Conservation (phyloP, 2,113 vertebrate genomes). For the Neogobius melanostomus region DNA sequence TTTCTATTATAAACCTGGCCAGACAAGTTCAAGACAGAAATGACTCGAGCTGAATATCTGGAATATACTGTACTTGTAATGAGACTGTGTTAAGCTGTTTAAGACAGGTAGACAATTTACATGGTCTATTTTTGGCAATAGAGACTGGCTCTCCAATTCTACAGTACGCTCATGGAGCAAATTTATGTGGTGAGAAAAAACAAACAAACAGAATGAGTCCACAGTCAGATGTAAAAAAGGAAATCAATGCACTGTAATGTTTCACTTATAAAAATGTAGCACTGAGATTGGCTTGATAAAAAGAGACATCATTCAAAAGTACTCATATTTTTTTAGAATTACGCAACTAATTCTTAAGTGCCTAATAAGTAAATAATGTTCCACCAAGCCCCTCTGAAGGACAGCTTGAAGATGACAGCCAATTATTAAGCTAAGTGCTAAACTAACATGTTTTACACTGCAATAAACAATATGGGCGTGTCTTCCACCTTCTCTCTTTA, state of each 20-base stretch:
- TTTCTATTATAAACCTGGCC: constrained; percentile 19
- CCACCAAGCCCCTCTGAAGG: no score
- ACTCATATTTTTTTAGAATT: constrained; percentile 28
- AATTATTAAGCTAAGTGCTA: no score
- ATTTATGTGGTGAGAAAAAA: constrained; percentile 23
- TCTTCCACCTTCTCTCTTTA: no score
- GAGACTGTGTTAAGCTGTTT: constrained; percentile 15
- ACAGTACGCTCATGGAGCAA: constrained; percentile 1
- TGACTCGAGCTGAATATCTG: constrained; percentile 33
- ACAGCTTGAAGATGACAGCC: no score
- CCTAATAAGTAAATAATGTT: no score
- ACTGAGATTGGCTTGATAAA: constrained; percentile 29
- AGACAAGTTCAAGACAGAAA: constrained; percentile 46
- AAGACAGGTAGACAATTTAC: neutral
- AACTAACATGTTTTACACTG: no score
- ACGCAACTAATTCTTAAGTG: constrained; percentile 22
- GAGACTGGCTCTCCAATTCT: constrained; percentile 12
- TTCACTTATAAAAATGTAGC: constrained; percentile 33
- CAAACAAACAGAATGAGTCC: constrained; percentile 14
- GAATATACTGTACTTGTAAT: constrained; percentile 29
- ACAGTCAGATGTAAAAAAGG: constrained; percentile 23
- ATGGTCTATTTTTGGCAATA: constrained; percentile 33
- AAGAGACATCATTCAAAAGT: constrained; percentile 11
- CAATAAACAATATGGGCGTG: no score
- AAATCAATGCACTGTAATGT: constrained; percentile 29